phyloP scores from a whole-genome alignment of 2,888 invertebrate genomes.

The Drosophila histrio region DNA sequence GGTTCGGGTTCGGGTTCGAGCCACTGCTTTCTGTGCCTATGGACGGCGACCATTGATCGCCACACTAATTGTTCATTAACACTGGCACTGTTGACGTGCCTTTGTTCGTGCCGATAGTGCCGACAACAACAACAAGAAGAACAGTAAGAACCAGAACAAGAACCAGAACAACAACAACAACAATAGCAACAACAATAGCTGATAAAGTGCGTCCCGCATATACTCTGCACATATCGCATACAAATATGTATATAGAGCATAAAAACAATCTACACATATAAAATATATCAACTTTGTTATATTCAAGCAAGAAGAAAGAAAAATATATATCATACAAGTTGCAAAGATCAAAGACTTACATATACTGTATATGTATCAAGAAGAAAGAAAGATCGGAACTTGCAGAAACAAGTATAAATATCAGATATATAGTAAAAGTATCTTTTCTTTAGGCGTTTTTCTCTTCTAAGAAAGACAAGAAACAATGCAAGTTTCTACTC shows the following conservation, averaged over 20 bases:
- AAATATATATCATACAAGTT: conserved; percentile 7
- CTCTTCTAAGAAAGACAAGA: background rate
- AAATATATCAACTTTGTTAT: conserved; percentile 13
- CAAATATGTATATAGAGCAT: conserved; percentile 10
- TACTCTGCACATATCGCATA: background rate
- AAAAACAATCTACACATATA: conserved; percentile 4
- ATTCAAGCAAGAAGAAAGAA: background rate
- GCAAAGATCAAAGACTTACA: conserved; percentile 2
- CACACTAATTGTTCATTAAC: conserved; percentile 77
- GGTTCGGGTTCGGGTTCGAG: conserved; percentile 9
- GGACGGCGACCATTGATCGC: conserved; percentile 66
- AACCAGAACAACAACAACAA: conserved; percentile 18
- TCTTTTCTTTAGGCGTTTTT: too few species aligned
- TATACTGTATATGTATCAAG: background rate
- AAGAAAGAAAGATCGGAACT: background rate
- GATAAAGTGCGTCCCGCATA: conserved; percentile 46
- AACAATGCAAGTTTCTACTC: background rate
- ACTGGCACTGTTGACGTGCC: conserved; percentile 46
- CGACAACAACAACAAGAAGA: conserved; percentile 23
- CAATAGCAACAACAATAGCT: conserved; percentile 18
- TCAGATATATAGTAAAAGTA: too few species aligned
- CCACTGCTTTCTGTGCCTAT: conserved; percentile 1
- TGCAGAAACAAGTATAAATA: too few species aligned
- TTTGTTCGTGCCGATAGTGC: conserved; percentile 75
- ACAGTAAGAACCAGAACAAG: conserved; percentile 8